Evolutionary conservation across 2,888 invertebrate species (phyloP).

Genomic region (Cryptocephalus primarius): DNA sequence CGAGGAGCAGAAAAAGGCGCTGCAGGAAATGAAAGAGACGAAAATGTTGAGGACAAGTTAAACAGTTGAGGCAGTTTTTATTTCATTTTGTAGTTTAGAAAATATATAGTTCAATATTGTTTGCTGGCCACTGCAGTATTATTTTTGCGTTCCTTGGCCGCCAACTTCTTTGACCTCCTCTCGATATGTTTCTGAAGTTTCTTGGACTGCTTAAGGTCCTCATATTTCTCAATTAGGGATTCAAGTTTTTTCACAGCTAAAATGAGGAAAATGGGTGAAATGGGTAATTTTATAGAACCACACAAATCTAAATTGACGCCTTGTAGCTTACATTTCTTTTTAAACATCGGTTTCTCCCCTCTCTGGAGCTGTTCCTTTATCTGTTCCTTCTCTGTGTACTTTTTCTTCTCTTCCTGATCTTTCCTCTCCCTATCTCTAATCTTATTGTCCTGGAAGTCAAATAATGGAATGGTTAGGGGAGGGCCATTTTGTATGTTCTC

Average conservation of each 20-base stretch:
- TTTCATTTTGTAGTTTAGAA: neutral
- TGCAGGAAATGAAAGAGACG: conserved; percentile 78
- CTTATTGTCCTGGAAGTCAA: conserved; percentile 53
- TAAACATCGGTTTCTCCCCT: conserved; percentile 62
- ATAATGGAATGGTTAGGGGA: no score
- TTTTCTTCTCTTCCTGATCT: conserved; percentile 44
- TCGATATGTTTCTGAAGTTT: conserved; percentile 72
- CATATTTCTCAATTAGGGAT: conserved; percentile 67
- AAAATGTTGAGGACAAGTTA: conserved; percentile 78
- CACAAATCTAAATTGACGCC: neutral
- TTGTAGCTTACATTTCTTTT: conserved; percentile 55
- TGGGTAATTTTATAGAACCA: neutral
- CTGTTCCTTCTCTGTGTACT: conserved; percentile 44
- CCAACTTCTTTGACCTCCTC: conserved; percentile 66
- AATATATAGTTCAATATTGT: neutral
- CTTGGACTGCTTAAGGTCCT: conserved; percentile 66
- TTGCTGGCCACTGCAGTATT: neutral
- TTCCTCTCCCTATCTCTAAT: conserved; percentile 52
- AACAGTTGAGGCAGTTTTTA: neutral
- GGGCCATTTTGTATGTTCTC: no score
- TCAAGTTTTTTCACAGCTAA: conserved; percentile 68
- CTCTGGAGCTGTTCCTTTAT: conserved; percentile 48
- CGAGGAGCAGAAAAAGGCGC: conserved; percentile 60
- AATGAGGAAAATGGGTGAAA: conserved; percentile 27
- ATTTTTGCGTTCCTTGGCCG: conserved; percentile 26